phyloP scores from a whole-genome alignment of 2,888 invertebrate species.

The Scaptomyza parva region DNA sequence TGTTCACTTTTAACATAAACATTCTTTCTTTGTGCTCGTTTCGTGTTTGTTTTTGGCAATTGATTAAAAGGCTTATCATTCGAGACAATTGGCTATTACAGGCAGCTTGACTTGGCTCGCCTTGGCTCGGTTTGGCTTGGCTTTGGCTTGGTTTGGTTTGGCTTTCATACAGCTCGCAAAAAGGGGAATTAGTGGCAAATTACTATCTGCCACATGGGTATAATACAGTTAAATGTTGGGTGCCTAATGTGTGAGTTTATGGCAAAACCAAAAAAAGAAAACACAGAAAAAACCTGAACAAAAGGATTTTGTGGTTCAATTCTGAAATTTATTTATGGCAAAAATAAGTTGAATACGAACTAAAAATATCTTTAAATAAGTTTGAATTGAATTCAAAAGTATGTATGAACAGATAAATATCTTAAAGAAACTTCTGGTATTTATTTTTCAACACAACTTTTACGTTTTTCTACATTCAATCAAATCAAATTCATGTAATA shows the following conservation, averaged over 20 bases:
- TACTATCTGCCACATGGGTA: conserved; percentile 52
- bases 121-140: too few species aligned
- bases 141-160: not conserved
- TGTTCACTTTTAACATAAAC: accelerated
- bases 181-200: conserved; percentile 65
- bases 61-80: conserved; percentile 77
- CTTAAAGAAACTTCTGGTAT: too few species aligned
- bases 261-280: conserved; percentile 21
- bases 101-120: conserved; percentile 15
- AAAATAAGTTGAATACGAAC: too few species aligned
- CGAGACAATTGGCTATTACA: conserved; percentile 68
- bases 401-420: too few species aligned
- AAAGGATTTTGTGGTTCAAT: conserved; percentile 23
- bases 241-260: conserved; percentile 77
- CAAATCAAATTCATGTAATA: conserved; percentile 1
- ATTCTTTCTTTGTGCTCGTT: not conserved
- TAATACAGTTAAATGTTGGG: conserved; percentile 64
- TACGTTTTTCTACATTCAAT: not conserved
- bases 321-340: conserved; percentile 3
- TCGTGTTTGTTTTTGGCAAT: conserved; percentile 66
- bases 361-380: too few species aligned
- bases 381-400: too few species aligned
- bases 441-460: too few species aligned
- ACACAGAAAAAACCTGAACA: conserved; percentile 14
- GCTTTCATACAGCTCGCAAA: conserved; percentile 9